These are phyloP conservation scores for Ophion obscuratus DNA, from an alignment of 2,888 invertebrate genomes.

Conservation along the genomic window DNA sequence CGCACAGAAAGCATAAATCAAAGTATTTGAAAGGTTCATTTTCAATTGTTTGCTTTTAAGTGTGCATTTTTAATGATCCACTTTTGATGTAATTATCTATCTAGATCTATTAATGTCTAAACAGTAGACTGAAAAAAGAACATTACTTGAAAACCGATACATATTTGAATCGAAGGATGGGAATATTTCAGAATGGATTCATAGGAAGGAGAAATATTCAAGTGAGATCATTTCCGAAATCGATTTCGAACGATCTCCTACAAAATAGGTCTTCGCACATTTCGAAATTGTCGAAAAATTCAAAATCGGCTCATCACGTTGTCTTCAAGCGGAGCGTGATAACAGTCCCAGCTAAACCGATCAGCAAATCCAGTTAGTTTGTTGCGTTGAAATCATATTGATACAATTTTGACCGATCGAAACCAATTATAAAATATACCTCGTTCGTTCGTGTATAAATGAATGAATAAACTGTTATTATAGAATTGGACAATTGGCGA, in stretches of 20 bases:
- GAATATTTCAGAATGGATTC: constrained; percentile 29
- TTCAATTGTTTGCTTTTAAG: no score
- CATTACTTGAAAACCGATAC: no score
- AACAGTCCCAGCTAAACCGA: background rate
- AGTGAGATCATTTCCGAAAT: constrained; percentile 19
- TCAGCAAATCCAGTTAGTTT: background rate
- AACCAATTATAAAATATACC: no score
- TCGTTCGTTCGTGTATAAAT: background rate
- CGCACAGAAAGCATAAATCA: no score
- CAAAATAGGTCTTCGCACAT: background rate
- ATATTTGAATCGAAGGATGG: background rate
- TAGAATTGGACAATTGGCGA: constrained; percentile 5
- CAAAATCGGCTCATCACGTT: constrained; percentile 40
- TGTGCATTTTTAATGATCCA: no score
- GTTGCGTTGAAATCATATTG: background rate
- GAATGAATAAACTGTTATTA: background rate
- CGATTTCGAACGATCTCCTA: background rate
- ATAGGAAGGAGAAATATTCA: background rate
- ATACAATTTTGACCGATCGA: background rate
- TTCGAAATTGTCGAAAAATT: background rate
- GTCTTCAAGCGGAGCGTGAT: constrained; percentile 11
- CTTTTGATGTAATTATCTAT: no score
- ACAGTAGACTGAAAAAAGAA: no score
- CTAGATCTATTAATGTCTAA: no score
- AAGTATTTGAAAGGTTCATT: no score